These are phyloP conservation scores for Denticeps clupeoides DNA, from an alignment of 2,797 vertebrate genomes.

Conservation along the genomic window DNA sequence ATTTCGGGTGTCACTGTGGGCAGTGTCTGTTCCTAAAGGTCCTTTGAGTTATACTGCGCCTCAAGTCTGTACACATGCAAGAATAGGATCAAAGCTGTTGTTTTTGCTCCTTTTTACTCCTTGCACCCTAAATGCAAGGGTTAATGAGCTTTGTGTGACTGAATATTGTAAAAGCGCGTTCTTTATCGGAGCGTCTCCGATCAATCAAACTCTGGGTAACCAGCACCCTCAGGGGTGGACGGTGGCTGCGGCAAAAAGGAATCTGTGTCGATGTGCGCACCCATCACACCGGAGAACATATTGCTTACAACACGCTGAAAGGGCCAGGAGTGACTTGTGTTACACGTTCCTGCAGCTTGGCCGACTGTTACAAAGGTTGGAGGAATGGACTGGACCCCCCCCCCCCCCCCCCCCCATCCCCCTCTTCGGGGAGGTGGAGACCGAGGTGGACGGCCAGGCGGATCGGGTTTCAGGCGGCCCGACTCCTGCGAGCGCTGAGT, in stretches of 20 bases:
- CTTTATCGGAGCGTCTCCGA: background rate
- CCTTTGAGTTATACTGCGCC: too few species aligned
- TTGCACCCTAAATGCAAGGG: too few species aligned
- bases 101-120: too few species aligned
- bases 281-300: conserved; percentile 66
- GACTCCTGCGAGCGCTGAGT: conserved; percentile 82
- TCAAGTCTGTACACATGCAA: too few species aligned
- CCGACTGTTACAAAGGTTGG: conserved; percentile 69
- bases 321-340: conserved; percentile 63
- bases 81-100: too few species aligned
- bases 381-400: too few species aligned
- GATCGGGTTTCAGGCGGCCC: conserved; percentile 46
- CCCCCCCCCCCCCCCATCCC: too few species aligned
- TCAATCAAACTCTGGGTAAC: conserved; percentile 66
- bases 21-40: too few species aligned
- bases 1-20: too few species aligned
- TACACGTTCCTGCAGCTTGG: conserved; percentile 69
- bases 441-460: conserved; percentile 44
- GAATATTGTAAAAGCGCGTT: too few species aligned
- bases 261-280: conserved; percentile 69
- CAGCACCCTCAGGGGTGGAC: conserved; percentile 68
- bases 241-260: conserved; percentile 63
- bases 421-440: conserved; percentile 11
- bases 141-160: too few species aligned
- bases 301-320: conserved; percentile 75